Conservation (phyloP, 2,888 invertebrate genomes). For the Tillus elongatus region DNA sequence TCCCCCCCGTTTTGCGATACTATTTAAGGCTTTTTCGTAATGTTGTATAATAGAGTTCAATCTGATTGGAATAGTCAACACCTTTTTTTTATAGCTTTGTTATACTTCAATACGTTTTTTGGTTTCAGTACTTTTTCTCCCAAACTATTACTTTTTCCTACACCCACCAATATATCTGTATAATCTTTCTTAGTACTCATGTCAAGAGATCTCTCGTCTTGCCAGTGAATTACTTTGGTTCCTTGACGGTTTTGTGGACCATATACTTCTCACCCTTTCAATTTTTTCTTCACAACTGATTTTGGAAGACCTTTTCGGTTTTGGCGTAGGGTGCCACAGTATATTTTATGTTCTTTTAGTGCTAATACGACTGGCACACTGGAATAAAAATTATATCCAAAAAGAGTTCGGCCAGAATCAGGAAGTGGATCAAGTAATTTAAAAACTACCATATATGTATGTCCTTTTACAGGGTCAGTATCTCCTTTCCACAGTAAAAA, state of each 20-base stretch:
- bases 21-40: no score
- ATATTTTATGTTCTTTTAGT: constrained; percentile 3
- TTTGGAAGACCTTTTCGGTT: not conserved
- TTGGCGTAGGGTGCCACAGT: constrained; percentile 2
- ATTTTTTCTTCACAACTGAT: not conserved
- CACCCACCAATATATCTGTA: not conserved
- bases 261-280: no score
- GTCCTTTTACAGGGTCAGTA: no score
- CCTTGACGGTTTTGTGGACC: no score
- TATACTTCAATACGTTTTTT: not conserved
- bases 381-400: constrained; percentile 15
- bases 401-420: constrained; percentile 9
- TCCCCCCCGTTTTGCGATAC: no score
- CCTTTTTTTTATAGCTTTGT: constrained; percentile 6
- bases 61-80: not conserved
- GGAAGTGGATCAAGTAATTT: not conserved
- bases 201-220: not conserved
- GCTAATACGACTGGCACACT: constrained; percentile 8
- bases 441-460: no score
- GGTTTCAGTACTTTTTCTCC: not conserved
- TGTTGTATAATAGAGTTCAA: not conserved
- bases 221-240: not conserved
- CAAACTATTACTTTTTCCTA: no score
- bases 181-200: not conserved
- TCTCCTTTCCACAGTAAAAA: not conserved